Base-by-base conservation (phyloP, 92 coral and sea anemone species). In the Muricea muricata region DNA sequence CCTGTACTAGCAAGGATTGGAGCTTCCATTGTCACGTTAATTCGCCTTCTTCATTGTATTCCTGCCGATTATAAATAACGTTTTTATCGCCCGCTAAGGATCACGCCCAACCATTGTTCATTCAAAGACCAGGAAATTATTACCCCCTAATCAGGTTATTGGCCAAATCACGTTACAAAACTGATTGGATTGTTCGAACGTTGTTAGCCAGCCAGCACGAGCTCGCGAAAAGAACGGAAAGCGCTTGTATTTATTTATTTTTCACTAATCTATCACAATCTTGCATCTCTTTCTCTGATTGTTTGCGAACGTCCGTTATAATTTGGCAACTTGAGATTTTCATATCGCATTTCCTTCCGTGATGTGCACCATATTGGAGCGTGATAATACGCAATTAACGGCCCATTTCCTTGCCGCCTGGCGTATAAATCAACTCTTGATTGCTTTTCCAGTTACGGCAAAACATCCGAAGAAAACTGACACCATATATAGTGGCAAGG, bases 61-160 rank as follows among this genome's bases (percentile, higher is more conserved):
- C n/a, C n/a, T n/a, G n/a, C n/a, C n/a, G n/a, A 60, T 60, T 60
- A 60, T 60, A 24, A 11, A 60, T 60, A 23, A 20, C 68, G 26
- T 26, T 23, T 60, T 60, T 23, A 60, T 13, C 24, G 68, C 3
- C 26, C 10, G 13, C 26, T 28, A n/a, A n/a, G n/a, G n/a, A 60
- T 29, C 68, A 60, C 68, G 33, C 68, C 68, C 68, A 60, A 20
- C 2, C 1, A 60, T 60, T 60, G 68, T 60, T 60, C 68, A 24
- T 60, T 26, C 30, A 60, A 24, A 24, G 33, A 11, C 68, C 68
- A 60, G 68, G 68, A 60, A 60, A 60, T 60, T 24, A 60, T 57
- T 25, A 18, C 32, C 10, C 3, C 30, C 32, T 60, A 11, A 48
- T 17, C 56, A 48, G 12, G 56, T 48, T 48, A 48, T 48, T 48